Evolutionary conservation across 1,140 invertebrate species (phyloP).

Genomic region (Bombus soroeensis): DNA sequence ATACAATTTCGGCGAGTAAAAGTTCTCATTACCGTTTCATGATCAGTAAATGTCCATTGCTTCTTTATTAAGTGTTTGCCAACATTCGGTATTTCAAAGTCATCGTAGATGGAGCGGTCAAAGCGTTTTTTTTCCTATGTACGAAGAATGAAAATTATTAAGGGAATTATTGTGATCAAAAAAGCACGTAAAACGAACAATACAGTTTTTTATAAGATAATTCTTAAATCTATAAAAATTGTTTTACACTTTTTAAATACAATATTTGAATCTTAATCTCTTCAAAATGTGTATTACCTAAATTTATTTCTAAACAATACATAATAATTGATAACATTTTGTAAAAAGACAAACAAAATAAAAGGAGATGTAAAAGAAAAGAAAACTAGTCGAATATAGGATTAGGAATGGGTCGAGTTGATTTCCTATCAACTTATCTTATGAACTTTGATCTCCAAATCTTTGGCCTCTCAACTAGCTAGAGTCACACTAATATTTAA

Average conservation of each 20-base stretch:
- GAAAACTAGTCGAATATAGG: conserved; percentile 25
- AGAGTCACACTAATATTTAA: conserved; percentile 17
- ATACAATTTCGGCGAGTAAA: background rate
- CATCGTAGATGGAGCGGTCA: conserved; percentile 66
- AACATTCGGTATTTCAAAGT: background rate
- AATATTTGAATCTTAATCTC: background rate
- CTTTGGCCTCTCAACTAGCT: conserved; percentile 34
- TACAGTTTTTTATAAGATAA: background rate
- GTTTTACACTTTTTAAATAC: background rate
- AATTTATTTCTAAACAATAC: background rate
- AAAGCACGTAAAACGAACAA: background rate
- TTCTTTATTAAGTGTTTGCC: conserved; percentile 36
- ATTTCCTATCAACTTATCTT: conserved; percentile 67
- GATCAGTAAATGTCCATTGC: conserved; percentile 69
- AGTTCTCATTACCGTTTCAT: conserved; percentile 69
- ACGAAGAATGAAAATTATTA: background rate
- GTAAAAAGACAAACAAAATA: background rate
- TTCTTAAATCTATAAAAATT: background rate
- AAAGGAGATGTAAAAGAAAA: background rate
- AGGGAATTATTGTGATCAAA: background rate
- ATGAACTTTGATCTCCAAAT: conserved; percentile 73
- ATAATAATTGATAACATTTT: background rate
- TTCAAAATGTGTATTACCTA: background rate
- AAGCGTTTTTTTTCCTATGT: conserved; percentile 71
- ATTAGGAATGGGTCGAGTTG: conserved; percentile 42